These are phyloP conservation scores for Mirza zaza DNA, from an alignment of 2,113 vertebrate species.

Conservation along the genomic window DNA sequence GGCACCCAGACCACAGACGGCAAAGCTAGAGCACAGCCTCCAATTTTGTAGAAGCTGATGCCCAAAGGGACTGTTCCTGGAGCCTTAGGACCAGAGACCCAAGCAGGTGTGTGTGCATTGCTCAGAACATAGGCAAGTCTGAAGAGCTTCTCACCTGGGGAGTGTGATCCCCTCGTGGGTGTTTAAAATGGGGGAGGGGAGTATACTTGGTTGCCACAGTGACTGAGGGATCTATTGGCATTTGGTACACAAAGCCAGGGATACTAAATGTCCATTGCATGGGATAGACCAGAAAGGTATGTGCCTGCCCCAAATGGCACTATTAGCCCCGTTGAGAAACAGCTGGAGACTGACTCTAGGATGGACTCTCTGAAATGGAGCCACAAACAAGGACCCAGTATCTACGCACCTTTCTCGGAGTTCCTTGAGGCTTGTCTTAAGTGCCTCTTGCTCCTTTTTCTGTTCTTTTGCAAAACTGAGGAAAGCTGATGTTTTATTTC, in stretches of 20 bases:
- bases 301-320: background rate
- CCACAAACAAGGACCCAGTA: background rate
- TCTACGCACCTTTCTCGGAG: background rate
- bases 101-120: fast-evolving
- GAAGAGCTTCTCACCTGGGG: background rate
- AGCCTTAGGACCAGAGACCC: background rate
- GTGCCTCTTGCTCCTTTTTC: background rate
- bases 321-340: background rate
- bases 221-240: background rate
- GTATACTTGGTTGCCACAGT: background rate
- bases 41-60: background rate
- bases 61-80: background rate
- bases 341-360: background rate
- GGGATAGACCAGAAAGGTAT: background rate
- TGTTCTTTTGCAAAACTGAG: background rate
- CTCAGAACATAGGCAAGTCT: too few species aligned
- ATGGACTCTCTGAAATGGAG: background rate
- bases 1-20: background rate
- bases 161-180: background rate
- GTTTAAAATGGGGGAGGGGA: background rate
- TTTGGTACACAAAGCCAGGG: background rate
- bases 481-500: background rate
- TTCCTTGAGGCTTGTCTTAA: background rate
- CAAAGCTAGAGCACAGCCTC: background rate
- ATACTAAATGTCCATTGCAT: background rate